Conservation (phyloP, 2,113 vertebrate genomes). For the Pteronura brasiliensis region DNA sequence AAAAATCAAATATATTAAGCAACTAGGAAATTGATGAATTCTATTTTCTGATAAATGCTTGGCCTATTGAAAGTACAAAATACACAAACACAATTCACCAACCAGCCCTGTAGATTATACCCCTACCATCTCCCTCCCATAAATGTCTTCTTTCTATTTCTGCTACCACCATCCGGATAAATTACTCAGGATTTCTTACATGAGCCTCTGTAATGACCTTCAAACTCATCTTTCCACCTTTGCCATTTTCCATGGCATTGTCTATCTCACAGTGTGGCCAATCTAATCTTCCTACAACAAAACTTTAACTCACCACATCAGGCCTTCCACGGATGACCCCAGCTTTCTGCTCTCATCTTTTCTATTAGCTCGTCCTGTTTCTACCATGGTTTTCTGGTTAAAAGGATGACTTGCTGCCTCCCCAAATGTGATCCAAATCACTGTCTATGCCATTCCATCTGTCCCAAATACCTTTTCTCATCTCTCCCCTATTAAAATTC, state of each 20-base stretch:
- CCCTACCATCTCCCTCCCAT: not conserved
- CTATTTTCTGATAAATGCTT: not conserved
- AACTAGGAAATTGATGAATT: not conserved
- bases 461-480: not conserved
- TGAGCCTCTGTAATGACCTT: not conserved
- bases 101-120: not conserved
- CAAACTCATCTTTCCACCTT: not conserved
- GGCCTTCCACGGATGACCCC: not conserved
- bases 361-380: not conserved
- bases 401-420: not conserved
- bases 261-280: not conserved
- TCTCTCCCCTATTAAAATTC: not conserved
- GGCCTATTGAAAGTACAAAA: not conserved
- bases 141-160: not conserved
- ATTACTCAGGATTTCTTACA: not conserved
- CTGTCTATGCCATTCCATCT: not conserved
- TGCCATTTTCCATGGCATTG: not conserved
- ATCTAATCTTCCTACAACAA: not conserved
- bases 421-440: not conserved
- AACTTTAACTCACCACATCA: not conserved
- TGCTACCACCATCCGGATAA: not conserved
- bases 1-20: not conserved
- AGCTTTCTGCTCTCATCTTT: not conserved
- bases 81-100: not conserved
- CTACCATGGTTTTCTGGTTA: not conserved